Conservation (phyloP, 2,113 vertebrate species). For the Callaeas wilsoni region DNA sequence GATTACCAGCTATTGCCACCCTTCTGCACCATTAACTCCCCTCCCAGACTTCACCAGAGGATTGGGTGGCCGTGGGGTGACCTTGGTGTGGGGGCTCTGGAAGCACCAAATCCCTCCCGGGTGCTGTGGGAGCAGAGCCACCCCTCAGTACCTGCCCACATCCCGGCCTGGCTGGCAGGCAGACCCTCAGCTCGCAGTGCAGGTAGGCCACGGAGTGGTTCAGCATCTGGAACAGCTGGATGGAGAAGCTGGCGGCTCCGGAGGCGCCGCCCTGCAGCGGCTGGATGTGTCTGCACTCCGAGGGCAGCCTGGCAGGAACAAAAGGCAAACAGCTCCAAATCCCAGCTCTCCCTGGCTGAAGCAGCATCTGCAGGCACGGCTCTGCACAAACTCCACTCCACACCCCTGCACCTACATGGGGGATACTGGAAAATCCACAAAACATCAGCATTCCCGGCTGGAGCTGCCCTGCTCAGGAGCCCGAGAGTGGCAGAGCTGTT, state of each 20-base stretch:
- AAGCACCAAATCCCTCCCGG: background rate
- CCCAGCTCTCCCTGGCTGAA: background rate
- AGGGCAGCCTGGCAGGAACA: conserved; percentile 35
- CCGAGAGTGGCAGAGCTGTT: background rate
- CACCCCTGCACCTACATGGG: no score
- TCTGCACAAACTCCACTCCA: background rate
- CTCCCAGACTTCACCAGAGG: background rate
- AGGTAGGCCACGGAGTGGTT: conserved; percentile 75
- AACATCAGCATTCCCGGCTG: accelerated
- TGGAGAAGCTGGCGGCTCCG: conserved; percentile 69
- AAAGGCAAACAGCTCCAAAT: background rate
- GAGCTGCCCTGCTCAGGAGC: background rate
- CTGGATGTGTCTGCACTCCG: conserved; percentile 62
- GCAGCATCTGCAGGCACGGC: background rate
- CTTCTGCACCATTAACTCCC: background rate
- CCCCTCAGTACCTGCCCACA: conserved; percentile 64
- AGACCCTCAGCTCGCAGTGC: conserved; percentile 74
- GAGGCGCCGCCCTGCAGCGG: conserved; percentile 59
- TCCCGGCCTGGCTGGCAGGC: conserved; percentile 52
- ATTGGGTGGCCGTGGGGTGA: background rate
- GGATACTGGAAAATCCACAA: background rate
- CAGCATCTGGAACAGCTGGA: conserved; percentile 82
- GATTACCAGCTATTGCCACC: background rate
- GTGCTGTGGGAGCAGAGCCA: accelerated
- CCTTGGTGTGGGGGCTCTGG: background rate